Base-by-base conservation (phyloP, 1,140 invertebrate species). In the Listronotus oregonensis region DNA sequence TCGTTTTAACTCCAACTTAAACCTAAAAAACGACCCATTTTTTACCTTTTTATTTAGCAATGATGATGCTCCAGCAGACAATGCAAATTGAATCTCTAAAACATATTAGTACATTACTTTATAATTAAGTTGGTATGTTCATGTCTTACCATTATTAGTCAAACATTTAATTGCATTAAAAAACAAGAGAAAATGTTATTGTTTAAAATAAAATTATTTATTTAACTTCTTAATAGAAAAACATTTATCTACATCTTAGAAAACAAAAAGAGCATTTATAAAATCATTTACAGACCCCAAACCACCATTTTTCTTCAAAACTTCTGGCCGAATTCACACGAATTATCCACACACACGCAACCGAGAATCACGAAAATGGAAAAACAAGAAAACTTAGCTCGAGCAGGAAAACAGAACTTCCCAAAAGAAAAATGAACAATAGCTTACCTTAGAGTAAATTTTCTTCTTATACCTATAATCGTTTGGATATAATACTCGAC, bases 391-490 rank as follows among this genome's bases (percentile, higher is more conserved):
- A 59, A 39, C 40, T 32, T 21, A 37, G 7, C 11, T 37, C 34
- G 34, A 40, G 21, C 18, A n/a, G 8, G 15, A 43, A 59, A 59
- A 59, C 34, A 59, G 44, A 59, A 21, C 44, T 31, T 43, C 56
- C 43, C 27, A 47, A 59, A 59, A 59, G 56, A 59, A 59, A 59
- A 59, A 59, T 59, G 56, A 59, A 59, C 56, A 59, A 59, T 59
- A 59, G 43, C 40, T 56, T 46, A 40, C 21, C 44, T n/a, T 59
- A 59, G 10, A 43, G 43, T 47, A 59, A 59, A 59, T 59, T 59
- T 59, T 59, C 56, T 59, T 59, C 56, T 59, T 59, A 59, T 43
- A 56, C 34, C 32, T 52, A 52, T 56, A 56, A 56, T 59, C 56
- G 56, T 17, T 37, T 18, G 6, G 40, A 57, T 57, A 21, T 57